phyloP scores from a whole-genome alignment of 2,888 invertebrate species.

The Cenopis cana region DNA sequence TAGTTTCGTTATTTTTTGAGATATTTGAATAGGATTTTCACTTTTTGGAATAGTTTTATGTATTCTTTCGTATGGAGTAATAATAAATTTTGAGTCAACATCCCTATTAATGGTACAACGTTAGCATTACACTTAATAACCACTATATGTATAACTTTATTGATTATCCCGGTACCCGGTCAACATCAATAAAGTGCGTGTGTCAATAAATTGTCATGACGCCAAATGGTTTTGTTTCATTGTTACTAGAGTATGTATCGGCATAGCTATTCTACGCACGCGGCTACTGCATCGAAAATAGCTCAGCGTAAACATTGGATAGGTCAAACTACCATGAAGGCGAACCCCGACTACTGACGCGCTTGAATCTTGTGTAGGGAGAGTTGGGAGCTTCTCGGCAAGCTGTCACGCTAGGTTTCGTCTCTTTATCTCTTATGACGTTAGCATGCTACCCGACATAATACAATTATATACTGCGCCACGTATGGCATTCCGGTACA shows the following conservation, averaged over 20 bases:
- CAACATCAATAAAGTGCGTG: background rate
- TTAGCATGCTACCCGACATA: background rate
- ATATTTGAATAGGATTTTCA: too few species aligned
- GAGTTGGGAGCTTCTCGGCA: too few species aligned
- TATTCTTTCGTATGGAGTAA: too few species aligned
- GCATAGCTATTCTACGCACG: slow-evolving; percentile 33
- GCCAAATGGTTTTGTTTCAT: slow-evolving; percentile 26
- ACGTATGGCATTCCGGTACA: too few species aligned
- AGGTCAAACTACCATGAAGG: slow-evolving; percentile 34
- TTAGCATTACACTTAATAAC: too few species aligned
- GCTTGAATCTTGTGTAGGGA: too few species aligned
- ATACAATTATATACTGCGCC: too few species aligned
- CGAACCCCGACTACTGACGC: background rate
- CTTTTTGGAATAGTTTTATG: too few species aligned
- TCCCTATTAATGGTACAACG: too few species aligned
- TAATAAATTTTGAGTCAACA: too few species aligned
- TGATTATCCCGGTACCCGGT: background rate
- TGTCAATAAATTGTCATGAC: background rate
- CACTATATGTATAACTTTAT: background rate
- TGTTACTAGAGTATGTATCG: slow-evolving; percentile 22
- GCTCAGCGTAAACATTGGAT: slow-evolving; percentile 40
- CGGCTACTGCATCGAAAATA: slow-evolving; percentile 34
- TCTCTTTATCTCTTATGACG: background rate
- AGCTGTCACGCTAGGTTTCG: too few species aligned
- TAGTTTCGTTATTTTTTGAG: too few species aligned